These are phyloP conservation scores for Euschistus heros DNA, from an alignment of 1,140 invertebrate species.

Conservation along the genomic window DNA sequence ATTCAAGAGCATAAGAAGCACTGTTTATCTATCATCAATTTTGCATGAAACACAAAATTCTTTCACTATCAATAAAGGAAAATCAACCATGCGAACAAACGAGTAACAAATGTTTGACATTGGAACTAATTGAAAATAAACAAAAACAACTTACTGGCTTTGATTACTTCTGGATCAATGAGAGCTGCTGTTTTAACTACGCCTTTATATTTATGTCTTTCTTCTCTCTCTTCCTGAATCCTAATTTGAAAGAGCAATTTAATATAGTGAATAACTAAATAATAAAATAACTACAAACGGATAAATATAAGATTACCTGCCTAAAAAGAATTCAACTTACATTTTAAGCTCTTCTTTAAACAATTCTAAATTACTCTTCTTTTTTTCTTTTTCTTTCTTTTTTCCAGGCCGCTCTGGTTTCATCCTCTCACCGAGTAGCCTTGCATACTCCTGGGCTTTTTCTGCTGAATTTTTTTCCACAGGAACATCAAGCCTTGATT, in stretches of 20 bases:
- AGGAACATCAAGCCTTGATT: constrained; percentile 57
- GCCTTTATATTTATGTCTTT: constrained; percentile 84
- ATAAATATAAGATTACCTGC: constrained; percentile 2
- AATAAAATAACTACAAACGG: not conserved
- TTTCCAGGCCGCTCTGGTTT: constrained; percentile 57
- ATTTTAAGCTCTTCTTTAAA: constrained; percentile 92
- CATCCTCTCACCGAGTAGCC: constrained; percentile 47
- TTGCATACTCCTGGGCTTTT: constrained; percentile 58
- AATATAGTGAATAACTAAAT: not conserved
- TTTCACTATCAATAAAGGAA: too few relatives aligned
- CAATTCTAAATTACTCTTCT: constrained; percentile 92
- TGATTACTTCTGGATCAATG: constrained; percentile 31
- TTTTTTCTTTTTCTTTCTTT: constrained; percentile 80
- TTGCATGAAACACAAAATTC: too few relatives aligned
- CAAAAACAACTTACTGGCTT: constrained; percentile 15
- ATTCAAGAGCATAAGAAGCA: too few relatives aligned
- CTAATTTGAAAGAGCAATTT: constrained; percentile 37
- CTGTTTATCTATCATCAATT: too few relatives aligned
- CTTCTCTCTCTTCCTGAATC: constrained; percentile 94
- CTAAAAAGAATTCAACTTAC: constrained; percentile 38
- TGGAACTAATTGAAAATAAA: too few relatives aligned
- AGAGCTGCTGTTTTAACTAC: constrained; percentile 38
- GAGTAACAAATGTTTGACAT: too few relatives aligned
- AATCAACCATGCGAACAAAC: too few relatives aligned
- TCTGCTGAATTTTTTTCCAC: constrained; percentile 45